Evolutionary conservation across 2,797 vertebrate species (phyloP).

Genomic region (Gadopsis marmoratus): DNA sequence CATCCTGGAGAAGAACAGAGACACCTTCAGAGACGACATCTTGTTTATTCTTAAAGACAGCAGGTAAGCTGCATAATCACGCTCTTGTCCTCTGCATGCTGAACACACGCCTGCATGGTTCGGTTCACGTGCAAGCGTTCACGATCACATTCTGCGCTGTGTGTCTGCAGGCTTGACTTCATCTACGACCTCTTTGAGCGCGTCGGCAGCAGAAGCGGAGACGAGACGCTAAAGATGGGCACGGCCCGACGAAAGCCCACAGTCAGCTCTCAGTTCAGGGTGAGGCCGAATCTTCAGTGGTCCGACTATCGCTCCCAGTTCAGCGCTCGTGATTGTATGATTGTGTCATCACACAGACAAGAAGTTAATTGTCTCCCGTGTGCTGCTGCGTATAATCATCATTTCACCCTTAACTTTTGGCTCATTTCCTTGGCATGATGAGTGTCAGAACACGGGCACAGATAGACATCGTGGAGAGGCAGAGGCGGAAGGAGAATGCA

Average conservation of each 20-base stretch:
- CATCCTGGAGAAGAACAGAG: constrained; percentile 94
- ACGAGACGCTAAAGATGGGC: constrained; percentile 93
- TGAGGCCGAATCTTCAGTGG: constrained; percentile 51
- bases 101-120: background rate
- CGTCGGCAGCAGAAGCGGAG: constrained; percentile 90
- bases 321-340: constrained; percentile 21
- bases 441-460: constrained; percentile 33
- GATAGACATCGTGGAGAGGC: constrained; percentile 35
- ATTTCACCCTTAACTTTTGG: constrained; percentile 46
- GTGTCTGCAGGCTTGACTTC: constrained; percentile 89
- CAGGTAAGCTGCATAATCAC: constrained; percentile 79
- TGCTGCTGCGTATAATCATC: constrained; percentile 34
- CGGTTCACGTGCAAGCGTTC: background rate
- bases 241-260: constrained; percentile 93
- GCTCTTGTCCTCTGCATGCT: background rate
- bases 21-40: constrained; percentile 95
- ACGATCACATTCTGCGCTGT: constrained; percentile 8
- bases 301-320: constrained; percentile 8
- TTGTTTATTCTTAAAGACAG: constrained; percentile 93
- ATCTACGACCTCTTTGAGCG: constrained; percentile 95
- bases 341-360: constrained; percentile 44
- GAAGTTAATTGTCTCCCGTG: constrained; percentile 43
- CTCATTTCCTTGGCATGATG: constrained; percentile 28
- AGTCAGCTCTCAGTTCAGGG: constrained; percentile 91
- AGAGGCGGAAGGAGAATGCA: constrained; percentile 38